Conservation (phyloP, 2,113 vertebrate genomes). For the Irena cyanogastra region DNA sequence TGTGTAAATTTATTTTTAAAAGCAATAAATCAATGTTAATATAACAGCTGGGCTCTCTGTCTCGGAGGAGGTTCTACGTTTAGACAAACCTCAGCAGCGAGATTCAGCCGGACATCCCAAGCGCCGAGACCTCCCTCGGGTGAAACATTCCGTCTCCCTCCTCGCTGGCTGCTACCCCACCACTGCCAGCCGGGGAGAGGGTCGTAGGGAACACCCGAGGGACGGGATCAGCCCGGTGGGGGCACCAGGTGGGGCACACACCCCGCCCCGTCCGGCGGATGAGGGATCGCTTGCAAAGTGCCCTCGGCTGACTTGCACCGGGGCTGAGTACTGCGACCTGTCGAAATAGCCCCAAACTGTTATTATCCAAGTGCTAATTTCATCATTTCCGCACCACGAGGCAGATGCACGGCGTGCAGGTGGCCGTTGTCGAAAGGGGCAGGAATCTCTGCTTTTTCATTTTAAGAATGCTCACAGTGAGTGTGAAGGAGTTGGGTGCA, state of each 20-base stretch:
- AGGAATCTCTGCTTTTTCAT: background rate
- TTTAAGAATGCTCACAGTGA: background rate
- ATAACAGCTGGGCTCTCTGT: slow-evolving; percentile 70
- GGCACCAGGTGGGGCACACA: background rate
- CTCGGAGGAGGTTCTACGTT: slow-evolving; percentile 40
- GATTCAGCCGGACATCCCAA: background rate
- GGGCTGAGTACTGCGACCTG: background rate
- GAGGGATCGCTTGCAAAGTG: background rate
- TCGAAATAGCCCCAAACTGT: background rate
- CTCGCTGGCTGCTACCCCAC: background rate
- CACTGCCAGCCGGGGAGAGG: background rate
- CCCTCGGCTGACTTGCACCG: background rate
- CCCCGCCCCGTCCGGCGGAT: background rate
- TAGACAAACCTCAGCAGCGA: slow-evolving; percentile 24
- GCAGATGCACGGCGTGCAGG: background rate
- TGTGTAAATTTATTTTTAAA: slow-evolving; percentile 76
- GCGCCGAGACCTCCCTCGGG: background rate
- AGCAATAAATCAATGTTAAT: slow-evolving; percentile 79
- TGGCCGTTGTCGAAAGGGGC: background rate
- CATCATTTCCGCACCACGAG: background rate
- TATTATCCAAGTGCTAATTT: background rate
- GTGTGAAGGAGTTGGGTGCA: background rate
- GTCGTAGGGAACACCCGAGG: background rate
- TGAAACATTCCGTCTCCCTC: background rate
- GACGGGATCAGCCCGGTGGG: background rate